phyloP scores from a whole-genome alignment of 1,140 invertebrate genomes.

The Rhagoletis zephyria region DNA sequence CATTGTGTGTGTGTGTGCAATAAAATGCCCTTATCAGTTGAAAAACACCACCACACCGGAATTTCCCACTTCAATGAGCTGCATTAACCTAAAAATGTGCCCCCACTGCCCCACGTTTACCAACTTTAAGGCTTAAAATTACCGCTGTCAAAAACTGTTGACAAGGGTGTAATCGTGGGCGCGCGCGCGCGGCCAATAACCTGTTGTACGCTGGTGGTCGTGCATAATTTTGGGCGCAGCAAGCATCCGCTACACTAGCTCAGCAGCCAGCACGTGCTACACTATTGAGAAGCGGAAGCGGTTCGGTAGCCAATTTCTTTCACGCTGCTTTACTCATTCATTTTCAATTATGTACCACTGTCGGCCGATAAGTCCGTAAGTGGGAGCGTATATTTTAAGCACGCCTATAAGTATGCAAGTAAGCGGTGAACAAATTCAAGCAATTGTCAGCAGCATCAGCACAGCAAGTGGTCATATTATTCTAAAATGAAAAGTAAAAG shows the following conservation, averaged over 20 bases:
- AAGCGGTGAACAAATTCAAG: not conserved
- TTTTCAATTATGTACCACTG: slow-evolving; percentile 42
- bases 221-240: slow-evolving; percentile 30
- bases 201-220: slow-evolving; percentile 24
- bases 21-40: not conserved
- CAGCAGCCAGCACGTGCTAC: not conserved
- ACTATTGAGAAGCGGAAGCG: not conserved
- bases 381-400: slow-evolving; percentile 11
- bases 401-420: slow-evolving; percentile 30
- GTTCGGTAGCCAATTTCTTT: not conserved
- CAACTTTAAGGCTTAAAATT: slow-evolving; percentile 44
- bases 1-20: not conserved
- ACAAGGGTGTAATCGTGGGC: slow-evolving; percentile 38
- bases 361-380: not conserved
- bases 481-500: not conserved
- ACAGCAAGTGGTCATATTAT: slow-evolving; percentile 10
- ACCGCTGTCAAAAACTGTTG: slow-evolving; percentile 34
- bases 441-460: not conserved
- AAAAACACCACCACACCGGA: not conserved
- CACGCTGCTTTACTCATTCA: slow-evolving; percentile 28
- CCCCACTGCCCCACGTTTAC: not conserved
- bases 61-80: not conserved
- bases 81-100: not conserved
- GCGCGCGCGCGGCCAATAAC: slow-evolving; percentile 2
- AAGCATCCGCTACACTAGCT: not conserved